Evolutionary conservation across 2,797 vertebrate genomes (phyloP).

Genomic region (Nothura maculosa): DNA sequence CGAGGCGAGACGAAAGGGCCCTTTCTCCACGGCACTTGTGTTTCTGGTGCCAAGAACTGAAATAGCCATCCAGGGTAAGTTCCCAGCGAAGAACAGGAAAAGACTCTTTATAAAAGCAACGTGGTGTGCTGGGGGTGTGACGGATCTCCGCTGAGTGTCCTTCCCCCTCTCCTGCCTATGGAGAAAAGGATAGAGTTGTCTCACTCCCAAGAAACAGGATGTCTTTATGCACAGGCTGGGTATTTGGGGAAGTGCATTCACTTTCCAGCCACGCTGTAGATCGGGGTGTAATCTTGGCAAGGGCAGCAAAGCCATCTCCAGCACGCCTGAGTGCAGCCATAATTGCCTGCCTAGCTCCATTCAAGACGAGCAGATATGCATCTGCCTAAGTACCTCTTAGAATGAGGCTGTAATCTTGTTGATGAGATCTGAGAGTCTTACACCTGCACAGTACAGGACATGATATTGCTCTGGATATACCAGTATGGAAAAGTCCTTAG

Average conservation of each 20-base stretch:
- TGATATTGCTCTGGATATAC: constrained; percentile 59
- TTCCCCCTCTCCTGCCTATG: not conserved
- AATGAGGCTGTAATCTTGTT: constrained; percentile 62
- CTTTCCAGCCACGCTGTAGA: constrained; percentile 46
- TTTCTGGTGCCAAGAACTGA: constrained; percentile 44
- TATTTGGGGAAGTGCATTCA: constrained; percentile 35
- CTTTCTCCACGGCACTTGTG: not conserved
- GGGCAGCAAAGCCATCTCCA: constrained; percentile 43
- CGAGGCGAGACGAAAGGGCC: not conserved
- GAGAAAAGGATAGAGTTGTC: constrained; percentile 17
- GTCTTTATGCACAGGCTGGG: not conserved
- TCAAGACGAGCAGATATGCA: constrained; percentile 40
- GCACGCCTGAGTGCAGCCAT: constrained; percentile 34
- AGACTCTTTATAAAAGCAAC: constrained; percentile 13
- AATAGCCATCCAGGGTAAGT: constrained; percentile 1
- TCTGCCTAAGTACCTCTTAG: constrained; percentile 69
- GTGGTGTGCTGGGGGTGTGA: not conserved
- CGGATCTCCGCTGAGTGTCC: not conserved
- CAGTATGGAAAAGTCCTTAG: constrained; percentile 65
- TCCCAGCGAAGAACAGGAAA: not conserved
- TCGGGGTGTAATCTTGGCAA: constrained; percentile 49
- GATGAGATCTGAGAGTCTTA: constrained; percentile 70
- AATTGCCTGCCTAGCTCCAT: constrained; percentile 54
- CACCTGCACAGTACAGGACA: constrained; percentile 58
- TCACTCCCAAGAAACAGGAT: not conserved